phyloP scores from a whole-genome alignment of 1,140 invertebrate genomes.

The Bombyx mori region DNA sequence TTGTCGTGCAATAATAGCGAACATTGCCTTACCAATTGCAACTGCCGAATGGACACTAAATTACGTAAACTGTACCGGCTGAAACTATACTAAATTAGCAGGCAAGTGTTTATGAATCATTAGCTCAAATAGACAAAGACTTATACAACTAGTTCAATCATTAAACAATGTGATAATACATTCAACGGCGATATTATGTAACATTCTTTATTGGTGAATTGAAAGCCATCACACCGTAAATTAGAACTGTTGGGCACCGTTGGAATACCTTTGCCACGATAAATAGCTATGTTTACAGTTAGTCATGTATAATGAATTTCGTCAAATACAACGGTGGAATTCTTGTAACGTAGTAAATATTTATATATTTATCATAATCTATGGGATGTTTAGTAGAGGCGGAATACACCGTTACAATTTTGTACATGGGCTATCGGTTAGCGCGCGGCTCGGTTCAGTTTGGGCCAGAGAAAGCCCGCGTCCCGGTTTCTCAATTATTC shows the following conservation, averaged over 20 bases:
- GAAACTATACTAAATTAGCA: conserved; percentile 41
- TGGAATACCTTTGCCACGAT: neutral
- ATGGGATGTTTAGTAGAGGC: conserved; percentile 34
- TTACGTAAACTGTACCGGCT: conserved; percentile 55
- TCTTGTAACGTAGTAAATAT: conserved; percentile 59
- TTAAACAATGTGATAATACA: too few species aligned
- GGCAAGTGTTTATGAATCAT: conserved; percentile 53
- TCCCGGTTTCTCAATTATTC: conserved; percentile 28
- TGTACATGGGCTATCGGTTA: conserved; percentile 55
- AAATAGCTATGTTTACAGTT: conserved; percentile 9
- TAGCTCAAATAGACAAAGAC: conserved; percentile 14
- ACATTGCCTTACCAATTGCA: conserved; percentile 58
- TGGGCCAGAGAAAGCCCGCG: conserved; percentile 55
- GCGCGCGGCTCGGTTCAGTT: conserved; percentile 49
- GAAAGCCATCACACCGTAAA: too few species aligned
- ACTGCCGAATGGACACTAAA: conserved; percentile 57
- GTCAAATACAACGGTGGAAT: conserved; percentile 43
- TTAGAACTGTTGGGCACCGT: too few species aligned
- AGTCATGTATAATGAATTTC: conserved; percentile 35
- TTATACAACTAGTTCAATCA: too few species aligned
- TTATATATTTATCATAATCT: conserved; percentile 46
- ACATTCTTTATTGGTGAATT: too few species aligned
- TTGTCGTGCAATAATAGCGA: conserved; percentile 54
- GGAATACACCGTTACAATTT: conserved; percentile 61
- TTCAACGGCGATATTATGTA: too few species aligned